Evolutionary conservation across 2,113 vertebrate genomes (phyloP).

Genomic region (Nothocercus nigrocapillus): DNA sequence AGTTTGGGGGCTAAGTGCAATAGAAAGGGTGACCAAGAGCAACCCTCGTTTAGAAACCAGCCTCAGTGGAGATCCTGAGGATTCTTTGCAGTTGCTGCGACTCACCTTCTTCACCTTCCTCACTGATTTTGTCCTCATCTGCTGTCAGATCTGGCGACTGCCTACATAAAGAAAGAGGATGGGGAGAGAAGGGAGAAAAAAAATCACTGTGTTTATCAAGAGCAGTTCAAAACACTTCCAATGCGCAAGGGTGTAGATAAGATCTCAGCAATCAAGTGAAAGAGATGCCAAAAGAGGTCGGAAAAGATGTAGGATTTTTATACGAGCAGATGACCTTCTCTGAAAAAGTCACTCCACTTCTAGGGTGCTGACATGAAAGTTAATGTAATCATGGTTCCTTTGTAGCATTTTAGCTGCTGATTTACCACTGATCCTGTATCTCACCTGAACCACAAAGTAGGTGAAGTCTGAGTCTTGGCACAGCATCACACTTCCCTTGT

Average conservation of each 20-base stretch:
- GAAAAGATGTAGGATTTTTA: background rate
- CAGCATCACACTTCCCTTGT: no score
- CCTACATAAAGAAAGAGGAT: slow-evolving; percentile 52
- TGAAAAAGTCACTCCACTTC: background rate
- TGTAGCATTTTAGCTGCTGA: background rate
- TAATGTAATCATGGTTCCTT: background rate
- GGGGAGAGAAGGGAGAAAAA: background rate
- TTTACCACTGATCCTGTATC: background rate
- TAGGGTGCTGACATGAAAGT: background rate
- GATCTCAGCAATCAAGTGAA: background rate
- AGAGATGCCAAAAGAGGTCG: background rate
- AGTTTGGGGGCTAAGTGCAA: no score
- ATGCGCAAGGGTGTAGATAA: background rate
- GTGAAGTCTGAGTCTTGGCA: no score
- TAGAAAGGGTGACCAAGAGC: no score
- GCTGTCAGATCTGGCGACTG: slow-evolving; percentile 74
- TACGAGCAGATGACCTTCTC: background rate
- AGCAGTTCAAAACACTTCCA: background rate
- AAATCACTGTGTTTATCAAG: background rate
- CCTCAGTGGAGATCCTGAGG: no score
- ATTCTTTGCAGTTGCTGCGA: background rate
- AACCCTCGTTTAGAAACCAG: no score
- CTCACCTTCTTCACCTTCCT: slow-evolving; percentile 77
- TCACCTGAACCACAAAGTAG: no score
- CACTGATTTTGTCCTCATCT: slow-evolving; percentile 34